Percentiles rank a stretch among this genome's conserved stretches.
Evolutionary conservation across 64 coral and sea anemone genomes (phyloP).

Genomic region (Anthopleura sola): DNA sequence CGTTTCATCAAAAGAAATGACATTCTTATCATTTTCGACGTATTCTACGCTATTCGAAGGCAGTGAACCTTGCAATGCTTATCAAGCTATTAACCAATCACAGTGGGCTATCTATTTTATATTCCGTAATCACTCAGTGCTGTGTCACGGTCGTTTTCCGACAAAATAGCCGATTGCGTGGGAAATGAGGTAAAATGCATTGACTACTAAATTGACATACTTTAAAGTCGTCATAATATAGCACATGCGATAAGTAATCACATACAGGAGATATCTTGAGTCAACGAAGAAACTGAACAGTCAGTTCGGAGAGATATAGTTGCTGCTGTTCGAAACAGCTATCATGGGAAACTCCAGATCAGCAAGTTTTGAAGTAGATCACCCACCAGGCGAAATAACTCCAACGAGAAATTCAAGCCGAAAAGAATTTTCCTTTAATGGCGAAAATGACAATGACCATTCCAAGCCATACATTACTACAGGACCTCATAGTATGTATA

Average conservation of each 20-base stretch:
- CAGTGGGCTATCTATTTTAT: neutral
- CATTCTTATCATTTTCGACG: constrained; percentile 3
- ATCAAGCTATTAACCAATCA: neutral
- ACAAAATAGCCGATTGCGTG: constrained; percentile 22
- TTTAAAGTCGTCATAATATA: neutral
- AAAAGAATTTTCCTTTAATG: neutral
- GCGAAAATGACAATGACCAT: neutral
- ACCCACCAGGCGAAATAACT: neutral
- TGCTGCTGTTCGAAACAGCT: neutral
- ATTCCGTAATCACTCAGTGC: constrained; percentile 34
- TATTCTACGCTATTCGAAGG: neutral
- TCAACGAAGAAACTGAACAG: neutral
- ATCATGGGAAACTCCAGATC: constrained; percentile 28
- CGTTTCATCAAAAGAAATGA: neutral
- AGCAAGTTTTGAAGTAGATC: constrained; percentile 22
- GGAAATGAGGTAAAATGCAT: neutral
- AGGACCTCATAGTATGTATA: neutral
- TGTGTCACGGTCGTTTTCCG: constrained; percentile 2
- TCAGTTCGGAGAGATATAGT: neutral
- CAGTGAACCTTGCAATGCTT: neutral
- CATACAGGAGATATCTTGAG: neutral
- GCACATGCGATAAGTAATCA: neutral
- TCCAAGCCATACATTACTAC: neutral
- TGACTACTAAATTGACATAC: neutral
- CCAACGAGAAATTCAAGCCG: neutral